A percentile compares a stretch with the other conserved stretches of the same genome.
Evolutionary conservation across 1,140 invertebrate genomes (phyloP).

Genomic region (Drosophila truncata): DNA sequence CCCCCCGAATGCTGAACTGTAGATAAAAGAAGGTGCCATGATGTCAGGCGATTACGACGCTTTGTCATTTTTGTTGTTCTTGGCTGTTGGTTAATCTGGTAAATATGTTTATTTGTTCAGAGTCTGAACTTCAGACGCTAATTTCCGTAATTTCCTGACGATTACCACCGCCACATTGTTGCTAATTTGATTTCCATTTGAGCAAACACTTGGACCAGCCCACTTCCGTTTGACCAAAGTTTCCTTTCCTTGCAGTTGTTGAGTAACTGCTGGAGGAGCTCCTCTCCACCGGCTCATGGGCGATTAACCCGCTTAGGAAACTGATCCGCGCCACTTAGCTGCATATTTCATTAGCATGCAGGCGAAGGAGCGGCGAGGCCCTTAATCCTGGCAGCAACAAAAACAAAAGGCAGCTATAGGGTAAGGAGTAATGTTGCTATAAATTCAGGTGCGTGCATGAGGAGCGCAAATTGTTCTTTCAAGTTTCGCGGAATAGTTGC

Average conservation of each 20-base stretch:
- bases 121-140: too few species aligned
- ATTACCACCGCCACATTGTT: constrained; percentile 21
- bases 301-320: constrained; percentile 60
- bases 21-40: constrained; percentile 24
- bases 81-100: not conserved
- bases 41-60: constrained; percentile 23
- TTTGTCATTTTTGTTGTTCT: not conserved
- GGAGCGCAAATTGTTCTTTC: constrained; percentile 68
- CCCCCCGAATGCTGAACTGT: constrained; percentile 7
- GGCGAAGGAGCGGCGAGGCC: constrained; percentile 41
- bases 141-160: constrained; percentile 29
- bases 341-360: constrained; percentile 79
- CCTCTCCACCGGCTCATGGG: not conserved
- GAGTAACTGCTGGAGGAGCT: too few species aligned
- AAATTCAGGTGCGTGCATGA: constrained; percentile 59
- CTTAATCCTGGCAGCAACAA: constrained; percentile 55
- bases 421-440: constrained; percentile 41
- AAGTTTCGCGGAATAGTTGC: constrained; percentile 63
- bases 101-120: constrained; percentile 17
- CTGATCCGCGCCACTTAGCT: constrained; percentile 62
- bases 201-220: constrained; percentile 16
- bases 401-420: not conserved
- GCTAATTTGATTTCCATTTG: constrained; percentile 33
- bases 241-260: constrained; percentile 21
- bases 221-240: constrained; percentile 14